Evolutionary conservation across 2,888 invertebrate genomes (phyloP).

Genomic region (Dynastes grantii): DNA sequence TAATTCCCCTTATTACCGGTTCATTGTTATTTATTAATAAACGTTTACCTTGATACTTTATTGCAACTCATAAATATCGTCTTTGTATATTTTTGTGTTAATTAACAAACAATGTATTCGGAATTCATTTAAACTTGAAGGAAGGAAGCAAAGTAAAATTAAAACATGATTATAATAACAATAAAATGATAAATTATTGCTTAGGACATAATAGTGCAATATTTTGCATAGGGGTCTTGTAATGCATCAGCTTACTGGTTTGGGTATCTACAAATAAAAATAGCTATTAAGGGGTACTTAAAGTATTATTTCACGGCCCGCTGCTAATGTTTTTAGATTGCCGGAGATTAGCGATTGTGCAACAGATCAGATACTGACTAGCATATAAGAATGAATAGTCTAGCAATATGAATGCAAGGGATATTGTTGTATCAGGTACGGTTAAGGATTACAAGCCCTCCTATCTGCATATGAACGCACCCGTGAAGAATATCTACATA

Average conservation of each 20-base stretch:
- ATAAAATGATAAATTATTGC: too few species aligned
- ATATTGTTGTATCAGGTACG: conserved; percentile 33
- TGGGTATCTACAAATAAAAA: conserved; percentile 43
- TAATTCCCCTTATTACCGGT: too few species aligned
- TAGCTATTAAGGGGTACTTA: conserved; percentile 48
- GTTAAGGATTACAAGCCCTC: conserved; percentile 28
- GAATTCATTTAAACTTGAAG: too few species aligned
- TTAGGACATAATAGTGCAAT: too few species aligned
- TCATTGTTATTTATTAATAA: too few species aligned
- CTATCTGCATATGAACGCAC: not conserved
- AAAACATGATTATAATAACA: too few species aligned
- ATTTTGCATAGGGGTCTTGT: too few species aligned
- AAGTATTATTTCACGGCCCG: conserved; percentile 54
- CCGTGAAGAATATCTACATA: not conserved
- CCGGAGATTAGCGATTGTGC: conserved; percentile 56
- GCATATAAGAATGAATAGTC: not conserved
- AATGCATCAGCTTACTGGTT: not conserved
- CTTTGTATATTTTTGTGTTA: too few species aligned
- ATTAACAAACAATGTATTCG: too few species aligned
- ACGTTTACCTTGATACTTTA: too few species aligned
- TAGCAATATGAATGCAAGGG: conserved; percentile 14
- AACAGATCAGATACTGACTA: conserved; percentile 54
- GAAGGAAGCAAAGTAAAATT: too few species aligned
- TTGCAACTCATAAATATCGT: too few species aligned
- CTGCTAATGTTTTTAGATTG: conserved; percentile 56